phyloP scores from a whole-genome alignment of 2,113 vertebrate genomes.

The Phycodurus eques region DNA sequence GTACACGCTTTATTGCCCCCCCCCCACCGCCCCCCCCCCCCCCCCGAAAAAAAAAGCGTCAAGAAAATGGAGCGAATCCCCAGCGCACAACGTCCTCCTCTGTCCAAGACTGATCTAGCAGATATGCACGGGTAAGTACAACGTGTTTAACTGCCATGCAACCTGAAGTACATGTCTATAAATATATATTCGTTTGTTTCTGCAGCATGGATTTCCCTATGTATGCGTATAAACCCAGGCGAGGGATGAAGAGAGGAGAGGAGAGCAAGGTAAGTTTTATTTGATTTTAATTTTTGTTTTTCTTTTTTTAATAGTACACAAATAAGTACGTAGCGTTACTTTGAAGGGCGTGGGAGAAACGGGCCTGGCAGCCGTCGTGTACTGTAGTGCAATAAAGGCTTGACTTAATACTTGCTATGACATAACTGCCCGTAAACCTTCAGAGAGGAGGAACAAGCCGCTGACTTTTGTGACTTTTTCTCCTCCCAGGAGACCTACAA shows the following conservation, averaged over 20 bases:
- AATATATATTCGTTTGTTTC: background rate
- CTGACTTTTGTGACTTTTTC: constrained; percentile 14
- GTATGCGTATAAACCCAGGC: constrained; percentile 90
- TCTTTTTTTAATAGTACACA: background rate
- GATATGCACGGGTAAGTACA: constrained; percentile 85
- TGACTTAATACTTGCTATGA: constrained; percentile 59
- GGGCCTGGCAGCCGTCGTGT: constrained; percentile 15
- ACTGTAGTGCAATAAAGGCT: constrained; percentile 42
- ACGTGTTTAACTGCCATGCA: background rate
- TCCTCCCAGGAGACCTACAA: constrained; percentile 91
- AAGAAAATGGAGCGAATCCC: constrained; percentile 86
- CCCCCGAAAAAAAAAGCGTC: constrained; percentile 20
- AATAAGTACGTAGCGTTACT: background rate
- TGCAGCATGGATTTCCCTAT: constrained; percentile 91
- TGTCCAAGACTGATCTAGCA: constrained; percentile 77
- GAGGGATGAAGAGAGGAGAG: constrained; percentile 87
- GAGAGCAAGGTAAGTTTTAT: constrained; percentile 83
- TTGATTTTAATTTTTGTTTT: background rate
- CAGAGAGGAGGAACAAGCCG: constrained; percentile 1
- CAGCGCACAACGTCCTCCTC: constrained; percentile 84
- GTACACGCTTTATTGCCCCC: background rate
- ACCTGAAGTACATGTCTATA: constrained; percentile 6
- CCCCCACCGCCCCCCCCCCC: no score
- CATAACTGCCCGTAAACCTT: constrained; percentile 55
- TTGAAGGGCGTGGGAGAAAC: constrained; percentile 2